A percentile compares a stretch with the other conserved stretches of the same genome.
These are phyloP conservation scores for Gibbula magus DNA, from an alignment of 2,888 invertebrate species.

Conservation along the genomic window DNA sequence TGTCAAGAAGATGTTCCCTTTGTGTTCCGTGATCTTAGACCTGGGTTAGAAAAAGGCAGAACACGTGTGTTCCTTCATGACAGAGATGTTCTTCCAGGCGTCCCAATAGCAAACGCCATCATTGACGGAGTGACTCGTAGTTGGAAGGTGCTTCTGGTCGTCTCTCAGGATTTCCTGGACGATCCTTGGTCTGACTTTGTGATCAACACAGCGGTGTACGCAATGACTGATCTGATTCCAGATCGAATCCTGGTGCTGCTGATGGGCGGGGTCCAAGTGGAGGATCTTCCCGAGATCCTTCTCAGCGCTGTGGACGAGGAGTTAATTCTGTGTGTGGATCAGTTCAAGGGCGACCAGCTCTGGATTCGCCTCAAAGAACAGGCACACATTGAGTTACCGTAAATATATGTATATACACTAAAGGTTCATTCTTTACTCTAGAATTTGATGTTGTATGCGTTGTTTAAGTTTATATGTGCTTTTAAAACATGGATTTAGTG, in stretches of 20 bases:
- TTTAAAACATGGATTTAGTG: too few species aligned
- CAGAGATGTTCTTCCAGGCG: neutral
- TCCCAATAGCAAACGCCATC: neutral
- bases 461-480: too few species aligned
- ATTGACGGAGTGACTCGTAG: neutral
- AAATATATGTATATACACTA: too few species aligned
- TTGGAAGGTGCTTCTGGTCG: neutral
- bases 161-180: neutral
- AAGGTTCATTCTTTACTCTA: too few species aligned
- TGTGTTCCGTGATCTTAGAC: neutral
- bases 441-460: too few species aligned
- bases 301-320: slow-evolving; percentile 12
- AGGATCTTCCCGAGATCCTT: neutral
- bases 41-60: neutral
- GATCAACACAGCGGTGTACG: neutral
- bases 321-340: too few species aligned
- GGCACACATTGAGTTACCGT: too few species aligned
- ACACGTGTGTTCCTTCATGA: neutral
- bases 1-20: neutral
- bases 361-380: too few species aligned
- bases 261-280: neutral
- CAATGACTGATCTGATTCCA: neutral
- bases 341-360: too few species aligned
- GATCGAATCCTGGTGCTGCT: neutral
- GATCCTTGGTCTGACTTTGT: neutral